These are phyloP conservation scores for Nephotettix cincticeps DNA, from an alignment of 1,140 invertebrate genomes.

Conservation along the genomic window DNA sequence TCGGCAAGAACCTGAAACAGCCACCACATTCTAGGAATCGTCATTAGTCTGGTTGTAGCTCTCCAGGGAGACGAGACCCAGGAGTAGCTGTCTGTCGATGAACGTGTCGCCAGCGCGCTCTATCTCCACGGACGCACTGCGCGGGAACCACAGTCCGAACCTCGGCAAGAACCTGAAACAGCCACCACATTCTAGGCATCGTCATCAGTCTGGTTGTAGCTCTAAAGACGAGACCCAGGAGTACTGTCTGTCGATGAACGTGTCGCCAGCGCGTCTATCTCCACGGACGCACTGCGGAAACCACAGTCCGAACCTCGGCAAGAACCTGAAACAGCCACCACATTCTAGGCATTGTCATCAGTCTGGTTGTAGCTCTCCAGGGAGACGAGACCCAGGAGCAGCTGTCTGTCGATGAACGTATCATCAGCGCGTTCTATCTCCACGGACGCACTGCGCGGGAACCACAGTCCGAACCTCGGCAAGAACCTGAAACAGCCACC, in stretches of 20 bases:
- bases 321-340: no score
- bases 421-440: conserved; percentile 67
- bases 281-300: conserved; percentile 53
- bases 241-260: conserved; percentile 69
- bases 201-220: no score
- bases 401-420: conserved; percentile 66
- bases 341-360: no score
- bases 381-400: conserved; percentile 68
- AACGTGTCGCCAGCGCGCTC: conserved; percentile 67
- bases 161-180: conserved; percentile 55
- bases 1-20: conserved; percentile 54
- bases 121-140: conserved; percentile 61
- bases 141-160: conserved; percentile 58
- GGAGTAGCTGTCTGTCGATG: conserved; percentile 65
- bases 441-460: conserved; percentile 53
- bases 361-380: conserved; percentile 78
- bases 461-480: conserved; percentile 60
- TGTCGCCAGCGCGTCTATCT: conserved; percentile 67
- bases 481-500: no score
- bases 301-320: conserved; percentile 62
- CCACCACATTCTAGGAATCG: no score
- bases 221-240: conserved; percentile 72
- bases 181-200: no score
- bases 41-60: no score
- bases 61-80: conserved; percentile 71